Evolutionary conservation across 1,140 invertebrate genomes (phyloP).

Genomic region (Calycopis cecrops): DNA sequence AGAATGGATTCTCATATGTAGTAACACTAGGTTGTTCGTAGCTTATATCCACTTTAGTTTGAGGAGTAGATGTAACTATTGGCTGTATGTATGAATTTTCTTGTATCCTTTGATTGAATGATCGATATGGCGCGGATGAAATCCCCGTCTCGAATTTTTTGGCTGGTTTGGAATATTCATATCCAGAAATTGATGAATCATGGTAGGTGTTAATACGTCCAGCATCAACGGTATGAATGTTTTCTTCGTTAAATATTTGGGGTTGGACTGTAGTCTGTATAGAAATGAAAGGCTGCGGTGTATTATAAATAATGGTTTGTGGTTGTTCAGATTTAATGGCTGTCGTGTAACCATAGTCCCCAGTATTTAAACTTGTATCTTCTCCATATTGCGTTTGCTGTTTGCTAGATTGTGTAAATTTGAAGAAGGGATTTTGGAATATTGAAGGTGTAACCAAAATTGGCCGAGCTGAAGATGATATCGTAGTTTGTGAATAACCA

Average conservation of each 20-base stretch:
- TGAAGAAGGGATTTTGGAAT: conserved; percentile 52
- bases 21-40: conserved; percentile 53
- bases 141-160: conserved; percentile 23
- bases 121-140: conserved; percentile 29
- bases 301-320: conserved; percentile 18
- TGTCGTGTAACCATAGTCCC: conserved; percentile 26
- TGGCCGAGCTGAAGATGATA: conserved; percentile 30
- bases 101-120: conserved; percentile 34
- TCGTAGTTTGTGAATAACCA: conserved; percentile 5
- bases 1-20: conserved; percentile 58
- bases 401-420: conserved; percentile 40
- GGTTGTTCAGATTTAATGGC: conserved; percentile 38
- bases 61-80: conserved; percentile 49
- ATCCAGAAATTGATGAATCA: conserved; percentile 20
- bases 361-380: conserved; percentile 23
- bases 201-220: conserved; percentile 21
- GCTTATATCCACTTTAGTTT: conserved; percentile 38
- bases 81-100: conserved; percentile 43
- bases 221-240: conserved; percentile 24
- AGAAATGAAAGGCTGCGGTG: conserved; percentile 15
- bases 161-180: conserved; percentile 30
- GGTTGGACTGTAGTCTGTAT: conserved; percentile 24
- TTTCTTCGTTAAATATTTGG: conserved; percentile 25
- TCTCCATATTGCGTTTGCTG: conserved; percentile 40
- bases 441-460: conserved; percentile 33